A percentile compares a stretch with the other conserved stretches of the same genome.
Conservation (phyloP, 2,113 vertebrate species). For the Triplophysa dalaica region DNA sequence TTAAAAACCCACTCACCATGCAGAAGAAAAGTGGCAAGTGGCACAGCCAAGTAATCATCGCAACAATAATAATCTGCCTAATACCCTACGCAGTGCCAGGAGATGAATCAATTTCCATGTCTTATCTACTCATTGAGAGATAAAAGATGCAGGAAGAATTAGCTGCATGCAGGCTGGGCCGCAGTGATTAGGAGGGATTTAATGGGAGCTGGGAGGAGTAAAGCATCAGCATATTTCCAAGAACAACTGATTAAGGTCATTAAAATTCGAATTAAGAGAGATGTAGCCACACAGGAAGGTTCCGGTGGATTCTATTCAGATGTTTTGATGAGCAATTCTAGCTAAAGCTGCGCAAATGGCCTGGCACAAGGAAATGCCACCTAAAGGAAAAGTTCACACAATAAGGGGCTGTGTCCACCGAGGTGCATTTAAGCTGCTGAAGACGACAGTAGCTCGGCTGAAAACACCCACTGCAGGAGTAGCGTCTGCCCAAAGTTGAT, state of each 20-base stretch:
- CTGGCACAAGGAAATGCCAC: background rate
- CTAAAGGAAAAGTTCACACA: slow-evolving; percentile 43
- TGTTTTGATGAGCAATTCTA: slow-evolving; percentile 58
- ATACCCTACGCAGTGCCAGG: slow-evolving; percentile 55
- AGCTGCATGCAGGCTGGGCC: slow-evolving; percentile 21
- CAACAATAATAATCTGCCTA: slow-evolving; percentile 65
- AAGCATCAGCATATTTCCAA: slow-evolving; percentile 47
- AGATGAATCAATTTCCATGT: slow-evolving; percentile 61
- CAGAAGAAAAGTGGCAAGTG: slow-evolving; percentile 45
- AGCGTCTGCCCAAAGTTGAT: too few relatives aligned
- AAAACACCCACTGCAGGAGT: too few relatives aligned
- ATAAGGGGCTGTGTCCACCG: background rate
- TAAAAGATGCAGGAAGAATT: slow-evolving; percentile 55
- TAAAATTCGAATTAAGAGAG: slow-evolving; percentile 80
- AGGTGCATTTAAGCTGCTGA: too few relatives aligned
- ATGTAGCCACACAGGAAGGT: slow-evolving; percentile 65
- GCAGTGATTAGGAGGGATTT: slow-evolving; percentile 52
- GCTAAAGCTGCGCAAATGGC: background rate
- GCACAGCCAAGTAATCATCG: slow-evolving; percentile 61
- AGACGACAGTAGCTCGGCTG: too few relatives aligned
- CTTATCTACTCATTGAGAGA: slow-evolving; percentile 57
- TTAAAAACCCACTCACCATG: slow-evolving; percentile 55
- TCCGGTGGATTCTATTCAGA: slow-evolving; percentile 67
- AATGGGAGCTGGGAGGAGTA: slow-evolving; percentile 38
- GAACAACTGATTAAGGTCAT: slow-evolving; percentile 70